Evolutionary conservation across 2,888 invertebrate species (phyloP), one percentile per base, ranked within the genome.

Genomic region (Apodemia hepburni): DNA sequence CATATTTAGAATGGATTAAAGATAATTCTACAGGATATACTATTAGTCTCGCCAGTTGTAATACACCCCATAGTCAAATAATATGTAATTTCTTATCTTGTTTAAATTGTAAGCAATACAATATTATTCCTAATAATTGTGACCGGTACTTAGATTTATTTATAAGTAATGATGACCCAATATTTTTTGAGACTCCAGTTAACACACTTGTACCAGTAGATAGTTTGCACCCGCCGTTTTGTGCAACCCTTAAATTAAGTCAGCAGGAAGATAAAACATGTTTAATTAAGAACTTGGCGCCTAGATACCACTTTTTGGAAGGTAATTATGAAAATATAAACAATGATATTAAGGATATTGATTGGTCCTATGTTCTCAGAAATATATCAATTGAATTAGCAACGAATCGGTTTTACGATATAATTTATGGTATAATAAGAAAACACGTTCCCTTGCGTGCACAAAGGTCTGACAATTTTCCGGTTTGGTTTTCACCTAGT

Each of bases 51-150:
- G 3, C 12, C 38, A 38, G 38, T 38, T 38, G 38, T 38, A 38
- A 38, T 4, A 12, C 38, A 38, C 38, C 38, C 38, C 45, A 45
- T 1, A 45, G n/a, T n/a, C 45, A 45, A 45, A 45, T 45, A 45
- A 45, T 45, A 45, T 45, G n/a, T 45, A 45, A 45, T 45, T 45
- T 45, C n/a, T 45, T 45, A n/a, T 45, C n/a, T 45, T 45, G 11
- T 45, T 45, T 45, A 45, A 45, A 45, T n/a, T 45, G 45, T 45
- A 45, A 45, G 6, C n/a, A 38, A 38, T 38, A 38, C 12, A 38
- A 38, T 38, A 38, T 12, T 4, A 38, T 38, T 38, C 38, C 12
- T 12, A 38, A 38, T 3, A 38, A 15, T 38, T 15, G 12, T 38
- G 4, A 38, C 5, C 38, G 38, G 3, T 38, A 4, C 12, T 4